These are phyloP conservation scores for Eurytoma californica DNA, from an alignment of 2,888 invertebrate genomes.

Conservation along the genomic window DNA sequence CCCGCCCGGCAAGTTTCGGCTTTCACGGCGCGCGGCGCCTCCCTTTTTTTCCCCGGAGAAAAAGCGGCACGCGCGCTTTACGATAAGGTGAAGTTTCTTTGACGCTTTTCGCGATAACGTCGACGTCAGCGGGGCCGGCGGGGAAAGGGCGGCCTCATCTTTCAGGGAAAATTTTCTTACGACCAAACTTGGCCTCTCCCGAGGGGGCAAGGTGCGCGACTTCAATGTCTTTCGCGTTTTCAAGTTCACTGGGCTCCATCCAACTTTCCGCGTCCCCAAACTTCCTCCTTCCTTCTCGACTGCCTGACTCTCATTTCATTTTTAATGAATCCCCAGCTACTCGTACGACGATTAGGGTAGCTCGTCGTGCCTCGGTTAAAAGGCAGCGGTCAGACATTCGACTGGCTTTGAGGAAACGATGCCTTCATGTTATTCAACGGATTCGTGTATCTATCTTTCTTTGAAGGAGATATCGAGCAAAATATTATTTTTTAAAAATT, in stretches of 20 bases:
- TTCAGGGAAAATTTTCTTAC: constrained; percentile 49
- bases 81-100: constrained; percentile 71
- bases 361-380: constrained; percentile 9
- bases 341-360: constrained; percentile 40
- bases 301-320: constrained; percentile 26
- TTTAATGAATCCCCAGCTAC: constrained; percentile 35
- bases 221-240: constrained; percentile 47
- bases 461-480: no score
- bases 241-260: constrained; percentile 50
- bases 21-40: not conserved
- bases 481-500: no score
- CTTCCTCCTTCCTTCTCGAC: not conserved
- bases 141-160: constrained; percentile 31
- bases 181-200: constrained; percentile 27
- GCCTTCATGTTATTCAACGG: not conserved
- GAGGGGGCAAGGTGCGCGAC: not conserved
- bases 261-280: constrained; percentile 36
- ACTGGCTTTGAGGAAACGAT: not conserved
- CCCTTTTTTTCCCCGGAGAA: not conserved
- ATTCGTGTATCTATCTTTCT: no score
- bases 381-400: not conserved
- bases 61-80: constrained; percentile 56
- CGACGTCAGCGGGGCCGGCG: constrained; percentile 54
- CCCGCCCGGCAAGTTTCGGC: constrained; percentile 14
- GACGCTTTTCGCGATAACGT: constrained; percentile 70